A percentile compares a stretch with the other conserved stretches of the same genome.
Conservation (phyloP, 2,888 invertebrate genomes). For the Gryllus longicercus region DNA sequence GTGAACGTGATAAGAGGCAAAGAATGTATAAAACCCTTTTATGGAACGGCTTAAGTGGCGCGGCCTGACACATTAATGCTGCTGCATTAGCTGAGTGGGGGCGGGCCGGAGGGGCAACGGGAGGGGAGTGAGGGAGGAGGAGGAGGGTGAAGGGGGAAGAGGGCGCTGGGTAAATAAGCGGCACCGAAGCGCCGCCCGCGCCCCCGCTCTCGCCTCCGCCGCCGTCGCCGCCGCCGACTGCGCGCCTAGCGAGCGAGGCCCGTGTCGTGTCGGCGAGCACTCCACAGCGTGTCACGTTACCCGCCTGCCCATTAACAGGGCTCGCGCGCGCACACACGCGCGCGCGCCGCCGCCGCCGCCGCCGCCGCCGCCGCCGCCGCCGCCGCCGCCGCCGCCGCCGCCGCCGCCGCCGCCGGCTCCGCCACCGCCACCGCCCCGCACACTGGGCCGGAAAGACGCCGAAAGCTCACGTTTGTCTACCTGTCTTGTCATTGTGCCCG, state of each 20-base stretch:
- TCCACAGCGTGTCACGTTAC: background rate
- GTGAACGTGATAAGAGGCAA: slow-evolving; percentile 17
- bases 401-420: no score
- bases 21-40: slow-evolving; percentile 11
- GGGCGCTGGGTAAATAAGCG: background rate
- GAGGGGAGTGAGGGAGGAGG: background rate
- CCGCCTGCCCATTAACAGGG: background rate
- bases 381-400: no score
- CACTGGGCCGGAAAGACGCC: no score
- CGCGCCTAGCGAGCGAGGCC: no score
- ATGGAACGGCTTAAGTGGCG: slow-evolving; percentile 8
- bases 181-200: background rate
- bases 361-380: no score
- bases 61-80: slow-evolving; percentile 6
- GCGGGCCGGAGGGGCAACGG: background rate
- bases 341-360: no score
- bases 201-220: no score
- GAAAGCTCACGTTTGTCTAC: no score
- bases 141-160: background rate
- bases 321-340: no score
- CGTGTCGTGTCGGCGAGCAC: background rate
- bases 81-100: background rate
- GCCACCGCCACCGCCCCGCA: no score
- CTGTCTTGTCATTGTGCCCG: no score
- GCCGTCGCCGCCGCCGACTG: no score